Percentiles rank a stretch among this genome's conserved stretches.
Conservation (phyloP, 2,113 vertebrate species). For the Caretta caretta region DNA sequence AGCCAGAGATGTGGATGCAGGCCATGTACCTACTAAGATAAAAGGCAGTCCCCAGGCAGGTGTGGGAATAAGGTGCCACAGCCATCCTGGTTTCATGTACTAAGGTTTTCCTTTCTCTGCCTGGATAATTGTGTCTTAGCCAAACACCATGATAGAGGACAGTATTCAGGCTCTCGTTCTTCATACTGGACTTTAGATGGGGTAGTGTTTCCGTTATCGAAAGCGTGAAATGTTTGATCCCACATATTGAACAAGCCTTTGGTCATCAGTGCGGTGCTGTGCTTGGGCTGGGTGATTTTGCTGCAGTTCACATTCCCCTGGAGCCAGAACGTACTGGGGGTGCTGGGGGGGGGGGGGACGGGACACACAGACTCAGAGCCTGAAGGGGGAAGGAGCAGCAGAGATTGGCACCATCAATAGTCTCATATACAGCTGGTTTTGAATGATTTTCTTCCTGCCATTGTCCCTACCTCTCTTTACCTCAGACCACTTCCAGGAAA, state of each 20-base stretch:
- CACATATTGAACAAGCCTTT: not conserved
- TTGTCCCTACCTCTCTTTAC: too few species aligned
- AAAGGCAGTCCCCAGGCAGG: not conserved
- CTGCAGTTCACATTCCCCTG: not conserved
- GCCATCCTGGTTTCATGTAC: too few species aligned
- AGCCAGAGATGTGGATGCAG: too few species aligned
- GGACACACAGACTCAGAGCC: not conserved
- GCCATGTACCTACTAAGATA: too few species aligned
- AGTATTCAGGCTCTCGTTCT: not conserved
- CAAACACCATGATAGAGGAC: not conserved
- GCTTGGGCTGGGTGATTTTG: not conserved
- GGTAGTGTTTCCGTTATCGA: not conserved
- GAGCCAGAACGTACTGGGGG: not conserved
- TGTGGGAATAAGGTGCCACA: not conserved
- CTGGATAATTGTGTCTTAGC: rapidly evolving
- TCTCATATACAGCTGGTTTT: not conserved
- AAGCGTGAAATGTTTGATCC: not conserved
- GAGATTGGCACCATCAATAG: not conserved
- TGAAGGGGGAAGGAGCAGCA: not conserved
- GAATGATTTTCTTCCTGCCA: too few species aligned
- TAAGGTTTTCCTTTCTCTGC: not conserved
- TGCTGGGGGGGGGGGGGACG: not conserved
- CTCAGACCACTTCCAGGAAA: too few species aligned
- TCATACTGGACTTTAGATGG: too few species aligned
- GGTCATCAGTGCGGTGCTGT: not conserved